Conservation (phyloP, 2,113 vertebrate species). For the Rattus norvegicus region GRCr8 NC_086030.1:20254001-20254500, state of each 20-base stretch:
- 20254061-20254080: conserved; percentile 79
- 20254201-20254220: conserved; percentile 80
- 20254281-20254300: conserved; percentile 46
- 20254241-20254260: conserved; percentile 69
- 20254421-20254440: neutral
- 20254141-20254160: conserved; percentile 83
- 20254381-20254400: neutral
- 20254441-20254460: neutral
- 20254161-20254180: conserved; percentile 87
- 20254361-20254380: neutral
- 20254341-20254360: neutral
- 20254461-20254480: neutral
- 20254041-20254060: conserved; percentile 73
- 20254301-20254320: neutral
- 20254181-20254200: conserved; percentile 87
- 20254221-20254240: conserved; percentile 53
- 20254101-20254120: conserved; percentile 61
- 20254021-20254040: conserved; percentile 85
- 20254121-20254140: conserved; percentile 78
- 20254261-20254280: conserved; percentile 64
- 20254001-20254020: conserved; percentile 84
- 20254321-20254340: neutral
- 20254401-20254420: neutral
- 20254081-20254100: conserved; percentile 82
- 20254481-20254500: neutral